Conservation (phyloP, 2,888 invertebrate genomes). For the Cataglyphis altisquamis region DNA sequence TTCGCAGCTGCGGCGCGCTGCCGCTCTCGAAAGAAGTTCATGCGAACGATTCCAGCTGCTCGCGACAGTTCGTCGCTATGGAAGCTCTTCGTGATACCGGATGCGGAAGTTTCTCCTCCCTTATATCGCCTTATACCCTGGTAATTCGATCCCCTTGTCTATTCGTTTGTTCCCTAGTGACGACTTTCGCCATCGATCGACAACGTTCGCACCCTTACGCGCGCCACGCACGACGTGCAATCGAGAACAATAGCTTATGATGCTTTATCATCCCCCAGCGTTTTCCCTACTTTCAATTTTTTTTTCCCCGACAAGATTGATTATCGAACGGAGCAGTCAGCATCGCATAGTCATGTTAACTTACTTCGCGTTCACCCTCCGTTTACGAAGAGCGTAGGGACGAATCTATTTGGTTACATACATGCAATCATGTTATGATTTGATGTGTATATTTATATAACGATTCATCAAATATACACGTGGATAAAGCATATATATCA, state of each 20-base stretch:
- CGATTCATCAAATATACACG: background rate
- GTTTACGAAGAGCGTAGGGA: constrained; percentile 15
- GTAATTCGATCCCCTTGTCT: constrained; percentile 64
- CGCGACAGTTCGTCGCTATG: constrained; percentile 50
- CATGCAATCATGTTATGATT: background rate
- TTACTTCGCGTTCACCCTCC: constrained; percentile 6
- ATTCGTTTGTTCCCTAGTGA: constrained; percentile 46
- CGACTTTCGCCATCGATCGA: constrained; percentile 61
- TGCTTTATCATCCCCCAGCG: background rate
- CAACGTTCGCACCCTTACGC: constrained; percentile 19
- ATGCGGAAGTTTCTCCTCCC: constrained; percentile 67
- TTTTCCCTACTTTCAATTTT: background rate
- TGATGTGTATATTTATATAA: constrained; percentile 21
- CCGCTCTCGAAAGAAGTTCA: constrained; percentile 45
- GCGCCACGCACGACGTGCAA: background rate
- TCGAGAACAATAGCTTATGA: constrained; percentile 15
- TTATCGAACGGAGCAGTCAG: background rate
- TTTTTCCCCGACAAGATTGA: background rate
- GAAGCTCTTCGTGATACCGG: constrained; percentile 62
- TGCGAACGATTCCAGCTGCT: constrained; percentile 54
- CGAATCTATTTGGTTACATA: constrained; percentile 4
- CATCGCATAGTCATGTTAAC: background rate
- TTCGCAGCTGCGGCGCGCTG: constrained; percentile 45
- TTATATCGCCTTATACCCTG: constrained; percentile 64
- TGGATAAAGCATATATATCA: background rate